Percentiles rank a stretch among this genome's conserved stretches.
phyloP scores from a whole-genome alignment of 1,140 invertebrate genomes.

The Parasteatoda tepidariorum region DNA sequence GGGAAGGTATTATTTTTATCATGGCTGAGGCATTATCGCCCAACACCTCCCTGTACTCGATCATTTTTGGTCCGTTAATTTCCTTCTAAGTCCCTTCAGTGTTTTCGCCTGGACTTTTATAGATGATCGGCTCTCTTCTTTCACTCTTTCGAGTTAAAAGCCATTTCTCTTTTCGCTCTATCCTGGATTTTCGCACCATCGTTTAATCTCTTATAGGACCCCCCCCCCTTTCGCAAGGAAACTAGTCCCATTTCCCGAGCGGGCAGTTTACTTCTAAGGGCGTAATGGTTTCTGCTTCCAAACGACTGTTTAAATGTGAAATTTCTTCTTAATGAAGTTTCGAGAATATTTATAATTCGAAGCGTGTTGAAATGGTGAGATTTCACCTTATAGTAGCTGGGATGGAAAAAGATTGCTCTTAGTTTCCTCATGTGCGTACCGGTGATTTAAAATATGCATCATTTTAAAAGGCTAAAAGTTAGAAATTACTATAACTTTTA shows the following conservation, averaged over 20 bases:
- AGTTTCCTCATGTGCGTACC: no score
- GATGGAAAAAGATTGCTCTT: no score
- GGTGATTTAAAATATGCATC: no score
- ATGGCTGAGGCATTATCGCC: constrained; percentile 18
- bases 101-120: constrained; percentile 39
- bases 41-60: constrained; percentile 36
- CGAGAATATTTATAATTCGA: not conserved
- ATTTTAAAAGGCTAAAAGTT: no score
- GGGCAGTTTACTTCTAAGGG: constrained; percentile 16
- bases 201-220: not conserved
- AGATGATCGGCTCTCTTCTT: constrained; percentile 23
- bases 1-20: constrained; percentile 32
- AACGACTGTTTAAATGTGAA: constrained; percentile 37
- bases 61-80: constrained; percentile 50
- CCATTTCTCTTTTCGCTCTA: not conserved
- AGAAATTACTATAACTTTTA: no score
- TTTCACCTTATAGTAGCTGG: no score
- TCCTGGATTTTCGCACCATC: constrained; percentile 2
- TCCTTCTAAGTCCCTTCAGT: constrained; percentile 20
- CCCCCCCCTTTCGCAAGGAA: not conserved
- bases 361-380: no score
- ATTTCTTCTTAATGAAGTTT: not conserved
- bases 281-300: constrained; percentile 4
- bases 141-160: constrained; percentile 26
- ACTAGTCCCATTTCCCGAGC: constrained; percentile 3